Evolutionary conservation across 1,140 invertebrate genomes (phyloP), one percentile per base, ranked within the genome.

Genomic region (Drosophila kanapiae): DNA sequence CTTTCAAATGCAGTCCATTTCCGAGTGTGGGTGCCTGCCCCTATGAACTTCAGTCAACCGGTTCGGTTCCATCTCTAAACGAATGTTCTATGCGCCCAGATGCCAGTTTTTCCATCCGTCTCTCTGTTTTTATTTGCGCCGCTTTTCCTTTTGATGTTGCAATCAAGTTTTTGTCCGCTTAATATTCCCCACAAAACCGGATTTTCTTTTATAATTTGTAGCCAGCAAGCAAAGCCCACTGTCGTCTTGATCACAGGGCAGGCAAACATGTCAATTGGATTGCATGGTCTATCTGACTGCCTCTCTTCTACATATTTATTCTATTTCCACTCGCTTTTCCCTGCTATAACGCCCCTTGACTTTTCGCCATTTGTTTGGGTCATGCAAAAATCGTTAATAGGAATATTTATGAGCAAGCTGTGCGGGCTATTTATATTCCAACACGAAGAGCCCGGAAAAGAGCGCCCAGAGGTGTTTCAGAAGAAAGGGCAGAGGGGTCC

Each of bases 61-160:
- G 75, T 78, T 78, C 64, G 33, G 40, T 56, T 37, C 47, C 56
- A 60, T 77, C 47, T 48, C 27, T 18, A 11, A 60, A 35, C 33
- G 59, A 76, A 71, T 38, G 60, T 80, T 69, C 67, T 78, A 43
- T 61, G 64, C 45, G 64, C 45, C 54, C 64, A 47, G 58, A 53
- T 43, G 80, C 33, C 29, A 78, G 42, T 67, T 72, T 68, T 74
- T 43, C 27, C 47, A 11, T n/a, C 14, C 54, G 10, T 4, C 14
- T 72, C 51, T 23, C 29, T 47, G 58, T 69, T 58, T 65, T 68
- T 57, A 51, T 60, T 62, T 80, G 57, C 65, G 56, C 43, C 59
- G 75, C 64, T 74, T 75, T 80, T 74, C 75, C 51, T 70, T 83
- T 84, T 84, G 67, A 75, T 82, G 80, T 78, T 63, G 80, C 80